phyloP scores from a whole-genome alignment of 2,797 vertebrate species.

The Catamblyrhynchus diadema region DNA sequence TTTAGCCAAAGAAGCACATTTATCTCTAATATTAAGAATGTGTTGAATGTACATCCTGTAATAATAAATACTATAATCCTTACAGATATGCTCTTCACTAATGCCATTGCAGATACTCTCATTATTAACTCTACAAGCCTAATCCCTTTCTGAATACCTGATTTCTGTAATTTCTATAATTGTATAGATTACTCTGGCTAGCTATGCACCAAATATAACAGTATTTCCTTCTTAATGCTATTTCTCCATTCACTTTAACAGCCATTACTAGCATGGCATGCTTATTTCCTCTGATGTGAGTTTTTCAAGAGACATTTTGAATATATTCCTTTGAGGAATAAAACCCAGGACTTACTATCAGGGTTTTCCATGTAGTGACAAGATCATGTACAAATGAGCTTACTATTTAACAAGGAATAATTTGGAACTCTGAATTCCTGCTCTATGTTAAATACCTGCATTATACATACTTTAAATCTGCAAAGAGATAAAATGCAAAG shows the following conservation, averaged over 20 bases:
- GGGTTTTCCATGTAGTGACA: not conserved
- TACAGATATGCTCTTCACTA: not conserved
- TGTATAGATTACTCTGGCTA: not conserved
- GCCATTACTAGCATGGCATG: not conserved
- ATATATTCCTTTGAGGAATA: not conserved
- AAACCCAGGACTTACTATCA: not conserved
- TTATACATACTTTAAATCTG: not conserved
- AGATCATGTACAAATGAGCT: not conserved
- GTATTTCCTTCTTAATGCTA: not conserved
- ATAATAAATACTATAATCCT: not conserved
- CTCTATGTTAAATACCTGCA: not conserved
- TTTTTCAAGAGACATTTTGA: not conserved
- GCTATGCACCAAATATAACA: not conserved
- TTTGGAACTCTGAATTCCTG: not conserved
- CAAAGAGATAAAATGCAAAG: not conserved
- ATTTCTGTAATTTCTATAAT: not conserved
- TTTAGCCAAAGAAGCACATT: not conserved
- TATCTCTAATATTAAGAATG: not conserved
- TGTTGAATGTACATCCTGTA: not conserved
- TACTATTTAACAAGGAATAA: not conserved
- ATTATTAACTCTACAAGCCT: not conserved
- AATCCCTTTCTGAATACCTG: not conserved
- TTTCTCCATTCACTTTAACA: not conserved
- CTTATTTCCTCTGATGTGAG: not conserved
- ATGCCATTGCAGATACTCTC: not conserved